These are phyloP conservation scores for Ploceus nigricollis DNA, from an alignment of 2,113 vertebrate species.

Conservation along the genomic window DNA sequence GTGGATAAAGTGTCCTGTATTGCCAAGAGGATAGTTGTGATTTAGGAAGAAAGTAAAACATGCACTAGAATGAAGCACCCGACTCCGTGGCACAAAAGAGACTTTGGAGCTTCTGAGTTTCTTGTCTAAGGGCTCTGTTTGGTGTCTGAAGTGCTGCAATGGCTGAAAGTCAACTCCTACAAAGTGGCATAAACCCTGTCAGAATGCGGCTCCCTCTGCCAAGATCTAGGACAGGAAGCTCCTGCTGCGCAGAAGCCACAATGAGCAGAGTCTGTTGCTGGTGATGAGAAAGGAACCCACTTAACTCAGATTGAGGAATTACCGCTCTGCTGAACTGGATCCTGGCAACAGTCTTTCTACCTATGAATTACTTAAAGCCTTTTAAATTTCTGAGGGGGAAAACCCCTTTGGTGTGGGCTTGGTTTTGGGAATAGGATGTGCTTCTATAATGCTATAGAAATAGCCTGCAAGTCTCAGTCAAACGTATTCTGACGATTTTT, in stretches of 20 bases:
- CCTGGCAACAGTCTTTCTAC: not conserved
- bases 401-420: not conserved
- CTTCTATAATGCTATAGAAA: not conserved
- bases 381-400: not conserved
- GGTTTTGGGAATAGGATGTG: not conserved
- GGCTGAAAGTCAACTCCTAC: not conserved
- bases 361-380: not conserved
- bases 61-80: not conserved
- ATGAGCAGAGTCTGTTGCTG: not conserved
- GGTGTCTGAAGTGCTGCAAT: not conserved
- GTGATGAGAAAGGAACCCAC: not conserved
- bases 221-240: conserved; percentile 1
- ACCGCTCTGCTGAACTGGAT: not conserved
- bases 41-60: not conserved
- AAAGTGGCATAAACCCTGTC: not conserved
- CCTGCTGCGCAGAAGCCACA: not conserved
- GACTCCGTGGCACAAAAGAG: not conserved
- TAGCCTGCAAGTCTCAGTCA: not conserved
- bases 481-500: not conserved
- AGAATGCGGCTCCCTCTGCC: not conserved
- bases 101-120: not conserved
- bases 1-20: not conserved
- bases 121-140: not conserved
- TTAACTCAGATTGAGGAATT: not conserved
- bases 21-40: not conserved